A percentile compares a stretch with the other conserved stretches of the same genome.
Conservation (phyloP, 2,797 vertebrate species). For the Muscicapa striata region DNA sequence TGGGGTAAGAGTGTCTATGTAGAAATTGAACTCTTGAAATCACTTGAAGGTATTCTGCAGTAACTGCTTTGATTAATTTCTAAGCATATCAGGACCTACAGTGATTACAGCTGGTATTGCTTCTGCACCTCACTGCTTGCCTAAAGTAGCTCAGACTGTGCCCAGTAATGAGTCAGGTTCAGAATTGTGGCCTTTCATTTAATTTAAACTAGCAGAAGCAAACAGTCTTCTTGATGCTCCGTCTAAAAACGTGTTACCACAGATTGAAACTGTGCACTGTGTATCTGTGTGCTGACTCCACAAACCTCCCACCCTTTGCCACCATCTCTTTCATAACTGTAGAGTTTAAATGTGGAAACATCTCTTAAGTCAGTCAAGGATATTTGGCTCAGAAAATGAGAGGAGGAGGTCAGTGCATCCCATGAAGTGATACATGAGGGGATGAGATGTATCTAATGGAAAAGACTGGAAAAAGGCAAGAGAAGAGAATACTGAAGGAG, state of each 20-base stretch:
- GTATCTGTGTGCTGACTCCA: neutral
- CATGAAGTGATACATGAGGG: neutral
- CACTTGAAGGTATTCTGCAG: neutral
- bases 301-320: neutral
- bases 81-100: neutral
- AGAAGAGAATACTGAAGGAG: neutral
- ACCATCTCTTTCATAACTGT: neutral
- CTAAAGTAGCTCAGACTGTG: neutral
- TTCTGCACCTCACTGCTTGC: neutral
- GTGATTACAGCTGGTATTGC: neutral
- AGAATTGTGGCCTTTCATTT: neutral
- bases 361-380: neutral
- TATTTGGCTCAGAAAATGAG: neutral
- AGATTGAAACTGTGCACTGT: neutral
- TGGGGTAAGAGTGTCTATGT: neutral
- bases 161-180: neutral
- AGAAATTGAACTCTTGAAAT: conserved; percentile 6
- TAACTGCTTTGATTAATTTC: conserved; percentile 6
- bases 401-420: neutral
- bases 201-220: neutral
- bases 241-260: neutral
- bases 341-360: conserved; percentile 14
- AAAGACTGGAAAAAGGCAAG: neutral
- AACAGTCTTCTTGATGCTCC: neutral
- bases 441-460: neutral